These are phyloP conservation scores for Ptychadena robeensis DNA, from an alignment of 2,797 vertebrate species.

Conservation along the genomic window DNA sequence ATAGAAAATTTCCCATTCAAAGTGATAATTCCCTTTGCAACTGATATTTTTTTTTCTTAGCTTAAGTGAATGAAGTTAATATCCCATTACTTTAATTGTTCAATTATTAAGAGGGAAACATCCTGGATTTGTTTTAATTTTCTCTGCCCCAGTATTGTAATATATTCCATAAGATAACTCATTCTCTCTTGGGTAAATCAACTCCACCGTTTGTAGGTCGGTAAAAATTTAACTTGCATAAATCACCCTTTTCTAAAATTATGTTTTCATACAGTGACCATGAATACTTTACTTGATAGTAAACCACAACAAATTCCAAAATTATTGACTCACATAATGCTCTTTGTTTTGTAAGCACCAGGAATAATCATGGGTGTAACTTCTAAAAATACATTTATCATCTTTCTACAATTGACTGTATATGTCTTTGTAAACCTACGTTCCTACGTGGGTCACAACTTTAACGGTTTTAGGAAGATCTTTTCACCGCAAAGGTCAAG, in stretches of 20 bases:
- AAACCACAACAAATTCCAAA: background rate
- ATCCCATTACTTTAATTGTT: too few relatives aligned
- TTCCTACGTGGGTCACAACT: constrained; percentile 31
- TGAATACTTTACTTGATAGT: background rate
- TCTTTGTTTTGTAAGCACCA: constrained; percentile 23
- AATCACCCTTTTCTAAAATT: background rate
- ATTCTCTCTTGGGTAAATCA: too few relatives aligned
- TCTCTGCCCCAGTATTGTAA: too few relatives aligned
- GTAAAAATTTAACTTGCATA: too few relatives aligned
- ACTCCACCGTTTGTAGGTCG: too few relatives aligned
- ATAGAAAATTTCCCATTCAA: too few relatives aligned
- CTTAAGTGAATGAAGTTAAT: too few relatives aligned
- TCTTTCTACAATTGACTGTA: constrained; percentile 18
- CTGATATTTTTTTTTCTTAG: too few relatives aligned
- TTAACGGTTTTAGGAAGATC: constrained; percentile 47
- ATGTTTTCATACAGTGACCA: background rate
- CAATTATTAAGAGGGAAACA: too few relatives aligned
- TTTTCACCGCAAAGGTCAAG: constrained; percentile 49
- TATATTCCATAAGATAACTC: too few relatives aligned
- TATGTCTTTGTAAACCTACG: constrained; percentile 17
- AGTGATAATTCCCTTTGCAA: too few relatives aligned
- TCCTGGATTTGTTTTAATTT: too few relatives aligned
- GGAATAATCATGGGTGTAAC: constrained; percentile 19
- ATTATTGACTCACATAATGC: background rate
- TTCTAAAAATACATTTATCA: constrained; percentile 49